Conservation (phyloP, 2,113 vertebrate genomes). For the Lepisosteus oculatus region DNA sequence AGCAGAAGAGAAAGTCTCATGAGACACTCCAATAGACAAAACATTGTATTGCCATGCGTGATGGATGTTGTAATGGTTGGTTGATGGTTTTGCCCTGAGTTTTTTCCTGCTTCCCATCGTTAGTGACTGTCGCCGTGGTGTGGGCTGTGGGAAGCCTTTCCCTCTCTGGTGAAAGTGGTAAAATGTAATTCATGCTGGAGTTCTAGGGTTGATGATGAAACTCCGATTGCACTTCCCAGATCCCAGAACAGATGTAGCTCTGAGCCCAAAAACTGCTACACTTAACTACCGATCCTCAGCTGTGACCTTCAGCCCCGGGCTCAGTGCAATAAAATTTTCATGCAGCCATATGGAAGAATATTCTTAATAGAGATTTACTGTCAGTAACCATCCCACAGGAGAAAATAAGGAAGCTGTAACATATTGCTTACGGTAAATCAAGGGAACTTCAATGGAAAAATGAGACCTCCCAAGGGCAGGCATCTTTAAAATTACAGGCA, state of each 20-base stretch:
- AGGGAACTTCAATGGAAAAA: constrained; percentile 80
- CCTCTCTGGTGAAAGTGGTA: constrained; percentile 31
- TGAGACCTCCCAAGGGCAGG: constrained; percentile 75
- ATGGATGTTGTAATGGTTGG: not conserved
- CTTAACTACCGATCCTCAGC: constrained; percentile 85
- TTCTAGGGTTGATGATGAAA: constrained; percentile 80
- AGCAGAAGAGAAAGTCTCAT: not conserved
- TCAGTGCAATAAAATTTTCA: constrained; percentile 94
- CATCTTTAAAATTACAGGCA: constrained; percentile 85
- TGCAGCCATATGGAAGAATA: constrained; percentile 98
- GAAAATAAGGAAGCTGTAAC: constrained; percentile 89
- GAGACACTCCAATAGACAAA: not conserved
- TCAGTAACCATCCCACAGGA: constrained; percentile 82
- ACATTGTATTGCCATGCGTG: not conserved
- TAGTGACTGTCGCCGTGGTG: not conserved
- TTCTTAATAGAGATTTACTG: constrained; percentile 98
- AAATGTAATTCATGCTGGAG: constrained; percentile 71
- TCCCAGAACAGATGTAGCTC: constrained; percentile 86
- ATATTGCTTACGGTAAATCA: constrained; percentile 91
- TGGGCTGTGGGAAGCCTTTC: constrained; percentile 20
- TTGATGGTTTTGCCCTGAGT: not conserved
- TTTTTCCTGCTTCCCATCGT: not conserved
- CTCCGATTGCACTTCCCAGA: constrained; percentile 77
- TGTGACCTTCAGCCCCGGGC: constrained; percentile 90
- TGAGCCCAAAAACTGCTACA: constrained; percentile 77